Base-by-base conservation (phyloP, 2,797 vertebrate genomes). In the Tinamus major region DNA sequence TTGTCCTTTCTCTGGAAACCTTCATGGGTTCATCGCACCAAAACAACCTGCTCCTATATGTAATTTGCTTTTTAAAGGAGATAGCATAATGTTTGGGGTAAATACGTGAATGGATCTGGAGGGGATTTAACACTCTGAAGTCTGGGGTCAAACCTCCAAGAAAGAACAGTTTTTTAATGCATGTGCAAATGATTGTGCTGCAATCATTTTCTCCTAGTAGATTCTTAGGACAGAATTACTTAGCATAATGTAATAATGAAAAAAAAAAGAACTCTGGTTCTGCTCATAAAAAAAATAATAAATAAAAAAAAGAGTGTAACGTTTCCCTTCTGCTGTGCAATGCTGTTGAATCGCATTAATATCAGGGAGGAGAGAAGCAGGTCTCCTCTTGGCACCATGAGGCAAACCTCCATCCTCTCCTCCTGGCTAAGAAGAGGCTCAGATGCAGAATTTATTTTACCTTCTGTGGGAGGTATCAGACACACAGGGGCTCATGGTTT, bases 11-110 rank as follows among this genome's bases (percentile, higher is more conserved):
- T 92, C 80, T 69, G 79, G 59, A 91, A 96, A 88, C 55, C 21
- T 94, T 79, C 27, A 3, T 8, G 21, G 79, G 88, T 59, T 91
- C 86, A 87, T 89, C 37, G 3, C 49, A 86, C 58, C 87, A 96
- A 91, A 97, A 85, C 58, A 96, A 94, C 59, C 62, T 96, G 85
- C 49, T 80, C 35, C 27, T 12, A 41, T 58, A 92, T 91, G 67
- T 65, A 92, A 93, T 87, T 27, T 92, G 18, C 77, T 93, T 87
- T 89, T 93, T 89, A 92, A 88, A 75, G 74, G 94, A 95, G 94
- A 85, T 85, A 91, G 94, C 79, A 85, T 94, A 65, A 58, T 35
- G 41, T 49, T 94, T 80, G 46, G 21, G 27, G 51, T 90, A 65
- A 12, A 27, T 23, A 69, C 39, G 87, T 3, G 8, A 49, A 2